A percentile compares a stretch with the other conserved stretches of the same genome.
phyloP scores from a whole-genome alignment of 2,113 vertebrate species.

The Sinocyclocheilus anophthalmus region DNA sequence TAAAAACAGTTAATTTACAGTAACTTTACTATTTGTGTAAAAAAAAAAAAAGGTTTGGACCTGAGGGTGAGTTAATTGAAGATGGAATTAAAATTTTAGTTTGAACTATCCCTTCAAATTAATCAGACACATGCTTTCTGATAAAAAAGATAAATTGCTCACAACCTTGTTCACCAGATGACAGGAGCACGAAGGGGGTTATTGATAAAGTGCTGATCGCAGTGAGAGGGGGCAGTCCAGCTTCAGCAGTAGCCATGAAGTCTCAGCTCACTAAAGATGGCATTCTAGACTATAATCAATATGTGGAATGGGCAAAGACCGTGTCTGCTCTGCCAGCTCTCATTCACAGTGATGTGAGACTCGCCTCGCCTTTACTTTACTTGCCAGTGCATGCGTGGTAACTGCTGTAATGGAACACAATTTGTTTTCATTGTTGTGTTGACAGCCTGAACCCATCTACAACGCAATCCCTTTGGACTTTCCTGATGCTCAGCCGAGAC shows the following conservation, averaged over 20 bases:
- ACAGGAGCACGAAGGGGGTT: conserved; percentile 48
- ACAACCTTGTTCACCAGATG: conserved; percentile 45
- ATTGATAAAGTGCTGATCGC: conserved; percentile 81
- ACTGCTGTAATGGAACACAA: neutral
- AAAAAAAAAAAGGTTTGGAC: neutral
- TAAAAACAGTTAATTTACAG: neutral
- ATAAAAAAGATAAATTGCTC: neutral
- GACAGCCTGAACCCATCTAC: conserved; percentile 78
- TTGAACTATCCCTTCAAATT: neutral
- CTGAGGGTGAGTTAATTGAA: neutral
- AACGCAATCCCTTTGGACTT: conserved; percentile 80
- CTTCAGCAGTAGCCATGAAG: conserved; percentile 74
- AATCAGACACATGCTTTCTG: neutral
- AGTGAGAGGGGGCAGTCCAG: conserved; percentile 79
- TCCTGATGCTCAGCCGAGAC: conserved; percentile 72
- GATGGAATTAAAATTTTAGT: neutral
- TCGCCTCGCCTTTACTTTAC: neutral
- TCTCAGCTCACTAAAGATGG: conserved; percentile 67
- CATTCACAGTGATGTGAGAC: conserved; percentile 71
- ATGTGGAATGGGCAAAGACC: conserved; percentile 79
- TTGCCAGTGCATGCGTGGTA: neutral
- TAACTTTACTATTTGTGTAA: neutral
- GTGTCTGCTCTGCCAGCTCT: conserved; percentile 77
- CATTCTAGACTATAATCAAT: conserved; percentile 70
- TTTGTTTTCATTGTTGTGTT: conserved; percentile 5